phyloP scores from a whole-genome alignment of 2,888 invertebrate species.

The Drosophila mimica region DNA sequence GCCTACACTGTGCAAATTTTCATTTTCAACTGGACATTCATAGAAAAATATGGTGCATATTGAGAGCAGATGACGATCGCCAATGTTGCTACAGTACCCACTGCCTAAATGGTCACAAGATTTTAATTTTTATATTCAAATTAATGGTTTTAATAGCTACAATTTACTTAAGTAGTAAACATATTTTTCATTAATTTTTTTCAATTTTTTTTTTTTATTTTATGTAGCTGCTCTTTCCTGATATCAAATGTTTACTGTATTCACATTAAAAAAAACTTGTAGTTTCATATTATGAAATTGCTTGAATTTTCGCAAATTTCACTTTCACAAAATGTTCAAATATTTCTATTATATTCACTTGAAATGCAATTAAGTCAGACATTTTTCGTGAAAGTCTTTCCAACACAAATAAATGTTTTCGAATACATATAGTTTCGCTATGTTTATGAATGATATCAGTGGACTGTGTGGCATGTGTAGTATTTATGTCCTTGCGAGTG shows the following conservation, averaged over 20 bases:
- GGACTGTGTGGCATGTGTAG: conserved; percentile 16
- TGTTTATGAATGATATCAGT: conserved; percentile 62
- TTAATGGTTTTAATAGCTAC: not conserved
- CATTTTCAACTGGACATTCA: conserved; percentile 61
- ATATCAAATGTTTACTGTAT: conserved; percentile 32
- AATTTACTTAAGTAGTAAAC: not conserved
- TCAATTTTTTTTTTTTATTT: not conserved
- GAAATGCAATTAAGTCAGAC: conserved; percentile 49
- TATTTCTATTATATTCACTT: conserved; percentile 40
- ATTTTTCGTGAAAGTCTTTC: conserved; percentile 25
- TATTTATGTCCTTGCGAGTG: conserved; percentile 48
- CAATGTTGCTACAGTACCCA: conserved; percentile 34
- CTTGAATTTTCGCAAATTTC: conserved; percentile 30
- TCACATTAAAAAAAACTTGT: not conserved
- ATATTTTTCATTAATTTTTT: not conserved
- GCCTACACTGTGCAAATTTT: conserved; percentile 80
- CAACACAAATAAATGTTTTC: conserved; percentile 6
- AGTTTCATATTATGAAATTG: conserved; percentile 19
- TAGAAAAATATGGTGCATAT: conserved; percentile 45
- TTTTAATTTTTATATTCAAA: not conserved
- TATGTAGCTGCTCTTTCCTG: not conserved
- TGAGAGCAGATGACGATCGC: conserved; percentile 61
- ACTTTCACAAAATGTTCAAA: conserved; percentile 29
- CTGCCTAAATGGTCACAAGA: conserved; percentile 1
- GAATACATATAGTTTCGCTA: conserved; percentile 19